phyloP scores from a whole-genome alignment of 2,113 vertebrate species.

The Gambusia holbrooki region DNA sequence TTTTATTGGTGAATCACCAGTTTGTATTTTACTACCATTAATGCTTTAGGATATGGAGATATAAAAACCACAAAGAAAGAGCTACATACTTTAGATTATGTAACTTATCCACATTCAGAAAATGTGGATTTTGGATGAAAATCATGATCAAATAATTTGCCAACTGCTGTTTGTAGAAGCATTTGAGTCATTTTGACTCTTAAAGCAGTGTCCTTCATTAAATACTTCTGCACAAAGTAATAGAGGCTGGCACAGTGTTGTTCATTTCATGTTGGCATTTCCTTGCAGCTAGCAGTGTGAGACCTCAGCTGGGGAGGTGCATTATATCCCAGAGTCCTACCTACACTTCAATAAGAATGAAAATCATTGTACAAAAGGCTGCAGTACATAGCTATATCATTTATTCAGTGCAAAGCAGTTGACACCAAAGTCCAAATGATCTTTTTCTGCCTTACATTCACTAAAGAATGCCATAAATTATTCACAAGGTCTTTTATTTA shows the following conservation, averaged over 20 bases:
- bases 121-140: neutral
- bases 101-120: neutral
- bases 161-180: constrained; percentile 1
- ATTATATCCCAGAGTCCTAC: constrained; percentile 39
- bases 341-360: constrained; percentile 38
- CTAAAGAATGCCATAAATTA: neutral
- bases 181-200: constrained; percentile 11
- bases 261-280: constrained; percentile 28
- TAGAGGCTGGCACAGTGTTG: constrained; percentile 42
- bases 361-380: constrained; percentile 37
- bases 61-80: neutral
- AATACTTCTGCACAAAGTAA: constrained; percentile 45
- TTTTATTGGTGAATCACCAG: constrained; percentile 27
- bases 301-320: constrained; percentile 34
- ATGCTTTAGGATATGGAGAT: constrained; percentile 7
- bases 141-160: neutral
- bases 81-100: neutral
- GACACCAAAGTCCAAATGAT: constrained; percentile 11
- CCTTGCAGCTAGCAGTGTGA: constrained; percentile 38
- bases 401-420: constrained; percentile 26
- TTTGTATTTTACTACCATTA: constrained; percentile 2
- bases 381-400: constrained; percentile 17
- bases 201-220: constrained; percentile 35
- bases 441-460: constrained; percentile 5
- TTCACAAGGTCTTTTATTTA: neutral